These are phyloP conservation scores for Camptogramma bilineatum DNA, from an alignment of 2,888 invertebrate species.

Conservation along the genomic window DNA sequence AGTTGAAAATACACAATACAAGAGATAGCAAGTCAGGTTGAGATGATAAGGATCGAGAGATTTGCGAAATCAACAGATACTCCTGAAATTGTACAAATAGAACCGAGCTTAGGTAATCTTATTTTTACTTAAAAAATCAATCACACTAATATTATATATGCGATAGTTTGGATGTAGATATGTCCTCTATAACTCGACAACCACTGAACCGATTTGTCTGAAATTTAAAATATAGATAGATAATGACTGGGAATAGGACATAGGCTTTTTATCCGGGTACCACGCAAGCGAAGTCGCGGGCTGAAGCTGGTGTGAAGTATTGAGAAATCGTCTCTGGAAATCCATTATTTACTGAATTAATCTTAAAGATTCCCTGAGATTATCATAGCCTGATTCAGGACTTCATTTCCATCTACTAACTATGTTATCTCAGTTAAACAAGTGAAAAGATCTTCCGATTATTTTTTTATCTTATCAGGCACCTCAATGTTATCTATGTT, in stretches of 20 bases:
- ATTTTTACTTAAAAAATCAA: no score
- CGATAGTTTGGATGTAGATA: no score
- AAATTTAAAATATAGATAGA: no score
- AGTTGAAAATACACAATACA: not conserved
- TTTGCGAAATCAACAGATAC: not conserved
- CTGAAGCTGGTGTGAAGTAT: no score
- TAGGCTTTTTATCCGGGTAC: no score
- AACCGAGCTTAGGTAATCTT: no score
- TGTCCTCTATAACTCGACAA: no score
- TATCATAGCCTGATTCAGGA: slow-evolving; percentile 19
- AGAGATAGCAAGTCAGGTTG: not conserved
- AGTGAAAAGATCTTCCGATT: slow-evolving; percentile 68
- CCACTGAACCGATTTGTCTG: no score
- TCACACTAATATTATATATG: no score
- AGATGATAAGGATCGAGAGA: not conserved
- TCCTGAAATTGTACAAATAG: not conserved
- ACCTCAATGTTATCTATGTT: slow-evolving; percentile 44
- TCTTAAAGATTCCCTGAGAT: not conserved
- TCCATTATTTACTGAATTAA: not conserved
- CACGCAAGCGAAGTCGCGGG: no score
- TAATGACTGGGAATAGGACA: no score
- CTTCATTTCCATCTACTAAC: slow-evolving; percentile 18
- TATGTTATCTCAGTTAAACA: slow-evolving; percentile 50
- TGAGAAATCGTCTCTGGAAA: not conserved
- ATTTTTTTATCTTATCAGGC: slow-evolving; percentile 70